Percentiles rank a stretch among this genome's conserved stretches.
Evolutionary conservation across 2,797 vertebrate species (phyloP).

Genomic region (Peromyscus aztecus): DNA sequence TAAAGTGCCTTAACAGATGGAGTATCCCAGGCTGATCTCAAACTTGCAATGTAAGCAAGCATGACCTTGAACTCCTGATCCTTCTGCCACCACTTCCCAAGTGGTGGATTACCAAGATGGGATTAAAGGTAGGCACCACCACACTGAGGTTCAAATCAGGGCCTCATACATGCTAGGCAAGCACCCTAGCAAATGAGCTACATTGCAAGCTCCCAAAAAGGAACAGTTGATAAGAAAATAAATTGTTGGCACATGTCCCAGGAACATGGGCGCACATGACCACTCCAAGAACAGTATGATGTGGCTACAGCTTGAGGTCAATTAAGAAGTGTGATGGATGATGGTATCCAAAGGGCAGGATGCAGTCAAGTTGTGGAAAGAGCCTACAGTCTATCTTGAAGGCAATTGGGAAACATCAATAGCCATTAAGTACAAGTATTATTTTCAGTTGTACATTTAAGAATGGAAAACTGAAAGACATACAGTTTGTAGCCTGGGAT

Average conservation of each 20-base stretch:
- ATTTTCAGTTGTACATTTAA: conserved; percentile 16
- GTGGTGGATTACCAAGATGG: too few relatives aligned
- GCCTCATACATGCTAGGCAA: background rate
- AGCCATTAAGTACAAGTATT: background rate
- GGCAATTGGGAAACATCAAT: background rate
- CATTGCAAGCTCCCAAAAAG: background rate
- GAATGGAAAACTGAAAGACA: conserved; percentile 20
- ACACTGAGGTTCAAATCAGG: background rate
- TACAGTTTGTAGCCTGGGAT: background rate
- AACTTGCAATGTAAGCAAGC: background rate
- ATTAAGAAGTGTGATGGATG: background rate
- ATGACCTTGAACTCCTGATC: background rate
- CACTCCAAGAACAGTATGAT: background rate
- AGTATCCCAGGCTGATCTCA: background rate
- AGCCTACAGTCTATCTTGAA: background rate
- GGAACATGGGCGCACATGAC: background rate
- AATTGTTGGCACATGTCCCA: background rate
- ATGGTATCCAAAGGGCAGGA: background rate
- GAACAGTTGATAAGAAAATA: conserved; percentile 19
- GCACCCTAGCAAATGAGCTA: background rate
- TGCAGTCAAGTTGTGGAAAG: background rate
- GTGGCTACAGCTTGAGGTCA: background rate
- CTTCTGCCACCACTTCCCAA: background rate
- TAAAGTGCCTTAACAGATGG: background rate
- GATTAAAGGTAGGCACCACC: background rate